Percentiles rank a stretch among this genome's conserved stretches.
Conservation (phyloP, 2,888 invertebrate species). For the Drosophila tanythrix region DNA sequence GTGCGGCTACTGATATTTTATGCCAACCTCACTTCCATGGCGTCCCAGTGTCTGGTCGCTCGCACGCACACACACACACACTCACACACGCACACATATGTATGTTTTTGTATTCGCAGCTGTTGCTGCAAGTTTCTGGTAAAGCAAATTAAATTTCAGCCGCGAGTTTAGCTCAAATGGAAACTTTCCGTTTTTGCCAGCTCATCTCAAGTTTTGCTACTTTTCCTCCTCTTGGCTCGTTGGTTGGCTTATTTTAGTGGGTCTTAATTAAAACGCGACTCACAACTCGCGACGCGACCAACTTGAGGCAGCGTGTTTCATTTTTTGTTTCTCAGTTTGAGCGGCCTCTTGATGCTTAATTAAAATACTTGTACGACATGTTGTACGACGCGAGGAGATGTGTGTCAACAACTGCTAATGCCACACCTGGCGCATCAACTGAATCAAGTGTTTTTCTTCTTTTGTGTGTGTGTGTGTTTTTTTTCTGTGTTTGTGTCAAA, state of each 20-base stretch:
- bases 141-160: constrained; percentile 74
- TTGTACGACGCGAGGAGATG: constrained; percentile 59
- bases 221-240: not conserved
- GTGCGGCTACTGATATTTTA: constrained; percentile 64
- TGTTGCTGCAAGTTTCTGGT: constrained; percentile 72
- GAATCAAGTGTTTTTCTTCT: constrained; percentile 48
- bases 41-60: constrained; percentile 12
- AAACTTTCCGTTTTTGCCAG: constrained; percentile 63
- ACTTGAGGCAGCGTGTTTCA: constrained; percentile 53
- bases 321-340: constrained; percentile 35
- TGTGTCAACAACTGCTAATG: constrained; percentile 77
- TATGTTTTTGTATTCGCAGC: constrained; percentile 51
- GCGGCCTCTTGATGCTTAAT: constrained; percentile 76
- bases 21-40: constrained; percentile 33
- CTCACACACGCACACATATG: constrained; percentile 28
- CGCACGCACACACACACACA: constrained; percentile 11
- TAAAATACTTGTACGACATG: constrained; percentile 81
- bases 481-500: not conserved
- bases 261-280: constrained; percentile 75
- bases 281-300: constrained; percentile 44
- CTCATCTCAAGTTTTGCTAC: constrained; percentile 35
- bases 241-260: constrained; percentile 66
- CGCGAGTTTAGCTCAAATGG: constrained; percentile 73
- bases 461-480: constrained; percentile 5
- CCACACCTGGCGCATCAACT: constrained; percentile 59